Evolutionary conservation across 2,888 invertebrate genomes (phyloP).

Genomic region (Limenitis camilla): DNA sequence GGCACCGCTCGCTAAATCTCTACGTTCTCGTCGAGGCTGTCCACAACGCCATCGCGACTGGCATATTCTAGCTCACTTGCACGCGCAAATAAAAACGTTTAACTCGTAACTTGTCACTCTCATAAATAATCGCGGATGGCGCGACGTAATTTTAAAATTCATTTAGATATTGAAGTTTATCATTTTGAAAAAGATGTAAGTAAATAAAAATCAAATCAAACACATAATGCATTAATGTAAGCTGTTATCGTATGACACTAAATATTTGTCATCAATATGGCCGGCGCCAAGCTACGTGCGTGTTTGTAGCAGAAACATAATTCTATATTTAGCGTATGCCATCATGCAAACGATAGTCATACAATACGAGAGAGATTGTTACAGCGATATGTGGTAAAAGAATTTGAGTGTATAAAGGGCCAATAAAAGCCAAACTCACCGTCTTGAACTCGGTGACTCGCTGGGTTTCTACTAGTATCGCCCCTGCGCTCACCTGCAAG

Average conservation of each 20-base stretch:
- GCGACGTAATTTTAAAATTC: not conserved
- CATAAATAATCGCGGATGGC: not conserved
- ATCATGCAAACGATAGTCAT: conserved; percentile 51
- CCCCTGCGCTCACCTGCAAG: conserved; percentile 71
- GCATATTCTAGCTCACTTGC: conserved; percentile 38
- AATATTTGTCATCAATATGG: conserved; percentile 45
- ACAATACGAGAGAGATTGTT: conserved; percentile 32
- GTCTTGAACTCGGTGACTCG: conserved; percentile 64
- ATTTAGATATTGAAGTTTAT: no score
- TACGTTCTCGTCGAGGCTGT: conserved; percentile 34
- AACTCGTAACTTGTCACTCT: conserved; percentile 5
- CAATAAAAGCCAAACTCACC: conserved; percentile 47
- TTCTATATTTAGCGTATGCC: conserved; percentile 56
- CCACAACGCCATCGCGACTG: conserved; percentile 39
- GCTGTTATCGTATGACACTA: conserved; percentile 1
- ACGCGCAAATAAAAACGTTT: conserved; percentile 27
- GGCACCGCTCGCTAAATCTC: conserved; percentile 24
- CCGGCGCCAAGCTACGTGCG: conserved; percentile 38
- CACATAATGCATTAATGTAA: not conserved
- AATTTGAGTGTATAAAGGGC: conserved; percentile 8
- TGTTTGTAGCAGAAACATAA: conserved; percentile 42
- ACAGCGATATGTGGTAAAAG: conserved; percentile 10
- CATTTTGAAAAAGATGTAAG: no score
- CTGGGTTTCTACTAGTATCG: conserved; percentile 67
- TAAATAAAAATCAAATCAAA: not conserved